Evolutionary conservation across 2,888 invertebrate genomes (phyloP).

Genomic region (Branchipolynoe longqiensis): DNA sequence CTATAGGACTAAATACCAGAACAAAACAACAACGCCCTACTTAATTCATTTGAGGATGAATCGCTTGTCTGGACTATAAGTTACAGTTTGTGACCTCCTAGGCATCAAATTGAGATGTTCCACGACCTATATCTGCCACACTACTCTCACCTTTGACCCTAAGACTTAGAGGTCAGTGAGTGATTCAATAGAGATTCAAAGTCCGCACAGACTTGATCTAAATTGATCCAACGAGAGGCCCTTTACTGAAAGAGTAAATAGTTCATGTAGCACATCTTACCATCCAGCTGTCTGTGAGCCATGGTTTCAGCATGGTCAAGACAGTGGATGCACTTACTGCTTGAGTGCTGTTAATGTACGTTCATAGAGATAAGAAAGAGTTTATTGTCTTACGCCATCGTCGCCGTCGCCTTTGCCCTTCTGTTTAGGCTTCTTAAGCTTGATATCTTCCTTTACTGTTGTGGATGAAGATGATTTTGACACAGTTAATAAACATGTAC

Average conservation of each 20-base stretch:
- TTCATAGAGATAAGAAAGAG: not conserved
- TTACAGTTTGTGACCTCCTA: constrained; percentile 16
- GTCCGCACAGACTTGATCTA: not conserved
- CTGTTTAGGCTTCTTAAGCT: constrained; percentile 62
- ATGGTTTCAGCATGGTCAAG: constrained; percentile 12
- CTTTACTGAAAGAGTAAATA: not conserved
- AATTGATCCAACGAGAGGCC: not conserved
- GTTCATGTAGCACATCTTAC: constrained; percentile 6
- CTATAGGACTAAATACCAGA: no score
- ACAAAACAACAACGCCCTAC: no score
- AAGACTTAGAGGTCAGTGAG: not conserved
- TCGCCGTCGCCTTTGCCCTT: constrained; percentile 62
- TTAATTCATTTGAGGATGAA: no score
- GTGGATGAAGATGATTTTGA: no score
- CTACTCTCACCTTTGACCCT: not conserved
- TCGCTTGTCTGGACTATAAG: constrained; percentile 22
- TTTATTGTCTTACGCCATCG: constrained; percentile 62
- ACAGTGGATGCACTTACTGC: constrained; percentile 21
- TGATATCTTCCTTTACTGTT: constrained; percentile 54
- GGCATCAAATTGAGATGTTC: constrained; percentile 43
- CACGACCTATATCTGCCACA: not conserved
- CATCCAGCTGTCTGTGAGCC: constrained; percentile 28
- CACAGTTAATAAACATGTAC: no score
- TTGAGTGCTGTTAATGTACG: constrained; percentile 20
- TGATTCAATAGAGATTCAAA: constrained; percentile 16